phyloP scores from a whole-genome alignment of 2,797 vertebrate genomes.

The Melanotaenia maccullochi region DNA sequence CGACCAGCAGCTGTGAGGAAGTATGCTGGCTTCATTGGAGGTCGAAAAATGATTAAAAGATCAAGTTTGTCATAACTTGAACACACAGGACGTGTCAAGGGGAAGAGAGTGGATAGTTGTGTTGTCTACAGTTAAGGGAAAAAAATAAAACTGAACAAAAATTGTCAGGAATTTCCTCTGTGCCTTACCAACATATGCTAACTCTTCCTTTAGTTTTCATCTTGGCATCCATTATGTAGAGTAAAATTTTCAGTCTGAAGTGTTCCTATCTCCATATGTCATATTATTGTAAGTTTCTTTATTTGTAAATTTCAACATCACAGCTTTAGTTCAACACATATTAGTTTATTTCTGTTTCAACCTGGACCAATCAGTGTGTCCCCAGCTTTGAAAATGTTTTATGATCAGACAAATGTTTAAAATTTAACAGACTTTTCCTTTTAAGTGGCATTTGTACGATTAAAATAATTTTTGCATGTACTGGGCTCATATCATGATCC shows the following conservation, averaged over 20 bases:
- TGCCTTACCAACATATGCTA: background rate
- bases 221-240: background rate
- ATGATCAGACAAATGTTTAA: no score
- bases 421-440: background rate
- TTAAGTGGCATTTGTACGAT: background rate
- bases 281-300: background rate
- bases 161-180: background rate
- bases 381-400: no score
- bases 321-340: background rate
- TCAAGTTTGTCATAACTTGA: slow-evolving; percentile 1
- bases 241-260: background rate
- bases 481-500: background rate
- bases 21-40: background rate
- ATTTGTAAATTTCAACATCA: background rate
- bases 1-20: background rate
- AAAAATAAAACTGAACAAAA: background rate
- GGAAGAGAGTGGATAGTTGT: background rate
- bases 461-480: slow-evolving; percentile 6
- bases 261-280: background rate
- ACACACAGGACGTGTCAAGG: background rate
- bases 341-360: background rate
- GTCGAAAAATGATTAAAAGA: background rate
- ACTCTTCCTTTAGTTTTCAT: background rate
- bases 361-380: no score
- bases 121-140: background rate